Evolutionary conservation across 2,888 invertebrate species (phyloP).

Genomic region (Saturnia pavonia): DNA sequence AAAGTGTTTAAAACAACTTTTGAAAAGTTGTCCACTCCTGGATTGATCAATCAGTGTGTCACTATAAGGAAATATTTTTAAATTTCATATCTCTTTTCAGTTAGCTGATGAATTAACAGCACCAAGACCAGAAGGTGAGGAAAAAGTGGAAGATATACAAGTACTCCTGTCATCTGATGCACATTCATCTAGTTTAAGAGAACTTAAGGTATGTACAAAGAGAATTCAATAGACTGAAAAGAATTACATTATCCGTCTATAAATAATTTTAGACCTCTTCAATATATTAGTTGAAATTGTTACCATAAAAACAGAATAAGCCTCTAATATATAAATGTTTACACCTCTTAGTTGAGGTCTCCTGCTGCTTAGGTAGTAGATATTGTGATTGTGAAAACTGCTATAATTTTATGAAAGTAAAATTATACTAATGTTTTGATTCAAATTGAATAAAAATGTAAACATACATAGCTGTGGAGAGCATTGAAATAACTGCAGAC

Average conservation of each 20-base stretch:
- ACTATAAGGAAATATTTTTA: too few species aligned
- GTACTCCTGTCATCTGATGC: constrained; percentile 93
- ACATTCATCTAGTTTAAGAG: constrained; percentile 89
- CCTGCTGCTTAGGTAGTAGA: too few species aligned
- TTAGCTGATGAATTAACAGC: constrained; percentile 97
- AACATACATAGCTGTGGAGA: too few species aligned
- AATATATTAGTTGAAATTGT: neutral
- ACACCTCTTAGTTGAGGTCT: neutral
- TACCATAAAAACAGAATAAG: neutral
- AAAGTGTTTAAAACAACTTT: too few species aligned
- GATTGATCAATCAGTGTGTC: too few species aligned
- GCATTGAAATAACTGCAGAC: too few species aligned
- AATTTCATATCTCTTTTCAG: constrained; percentile 39
- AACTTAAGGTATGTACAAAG: constrained; percentile 86
- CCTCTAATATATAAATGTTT: neutral
- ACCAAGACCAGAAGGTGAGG: constrained; percentile 94
- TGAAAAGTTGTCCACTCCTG: too few species aligned
- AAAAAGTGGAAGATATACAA: constrained; percentile 95
- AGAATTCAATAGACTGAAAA: neutral
- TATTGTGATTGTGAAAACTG: too few species aligned
- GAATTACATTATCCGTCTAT: neutral
- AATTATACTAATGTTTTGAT: too few species aligned
- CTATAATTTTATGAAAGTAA: too few species aligned
- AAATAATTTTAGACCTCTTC: neutral
- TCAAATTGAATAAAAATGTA: too few species aligned